These are phyloP conservation scores for Julus scanicus DNA, from an alignment of 2,888 invertebrate species.

Conservation along the genomic window DNA sequence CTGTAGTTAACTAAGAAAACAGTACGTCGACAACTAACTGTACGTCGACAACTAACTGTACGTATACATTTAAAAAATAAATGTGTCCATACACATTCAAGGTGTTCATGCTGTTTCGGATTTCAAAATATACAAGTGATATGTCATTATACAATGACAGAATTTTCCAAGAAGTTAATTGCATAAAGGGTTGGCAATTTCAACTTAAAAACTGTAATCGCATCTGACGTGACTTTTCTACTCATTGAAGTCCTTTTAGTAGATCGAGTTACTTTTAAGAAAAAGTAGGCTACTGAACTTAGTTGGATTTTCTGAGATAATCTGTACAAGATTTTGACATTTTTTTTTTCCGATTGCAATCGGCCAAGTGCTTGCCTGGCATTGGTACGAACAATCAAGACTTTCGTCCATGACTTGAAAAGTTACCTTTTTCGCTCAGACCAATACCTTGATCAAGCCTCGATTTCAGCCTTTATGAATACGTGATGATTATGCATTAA, in stretches of 20 bases:
- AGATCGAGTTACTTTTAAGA: background rate
- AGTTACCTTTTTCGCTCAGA: background rate
- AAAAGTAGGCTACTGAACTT: background rate
- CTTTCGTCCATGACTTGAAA: slow-evolving; percentile 32
- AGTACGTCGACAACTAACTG: no score
- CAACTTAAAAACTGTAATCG: slow-evolving; percentile 3
- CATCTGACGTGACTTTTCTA: background rate
- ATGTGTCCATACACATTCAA: no score
- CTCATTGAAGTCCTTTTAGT: background rate
- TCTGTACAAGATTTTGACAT: background rate
- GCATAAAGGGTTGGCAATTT: background rate
- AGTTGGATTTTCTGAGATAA: background rate
- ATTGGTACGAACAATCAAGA: slow-evolving; percentile 1
- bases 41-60: no score
- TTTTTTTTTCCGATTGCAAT: background rate
- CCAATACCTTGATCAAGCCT: slow-evolving; percentile 25
- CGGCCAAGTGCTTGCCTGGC: slow-evolving; percentile 30
- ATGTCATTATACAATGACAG: background rate
- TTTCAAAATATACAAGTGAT: background rate
- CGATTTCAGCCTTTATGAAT: background rate
- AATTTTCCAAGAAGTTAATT: background rate
- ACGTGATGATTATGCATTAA: slow-evolving; percentile 47
- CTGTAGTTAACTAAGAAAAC: no score
- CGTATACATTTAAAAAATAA: no score
- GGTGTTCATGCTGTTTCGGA: background rate